phyloP scores from a whole-genome alignment of 2,888 invertebrate genomes.

The Rhorus exstirpatorius region DNA sequence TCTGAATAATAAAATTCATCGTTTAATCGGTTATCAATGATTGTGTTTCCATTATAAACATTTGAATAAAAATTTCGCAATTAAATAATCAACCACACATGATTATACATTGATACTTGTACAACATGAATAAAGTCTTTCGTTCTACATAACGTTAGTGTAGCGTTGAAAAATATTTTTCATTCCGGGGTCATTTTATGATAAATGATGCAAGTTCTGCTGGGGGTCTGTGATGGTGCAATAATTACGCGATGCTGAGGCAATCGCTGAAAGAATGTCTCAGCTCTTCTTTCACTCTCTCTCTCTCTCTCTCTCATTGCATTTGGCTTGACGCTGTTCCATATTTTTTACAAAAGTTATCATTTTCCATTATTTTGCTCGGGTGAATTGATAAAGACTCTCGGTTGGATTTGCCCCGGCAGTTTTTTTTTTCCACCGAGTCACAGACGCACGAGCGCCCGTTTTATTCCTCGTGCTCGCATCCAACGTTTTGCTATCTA shows the following conservation, averaged over 20 bases:
- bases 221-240: constrained; percentile 79
- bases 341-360: constrained; percentile 10
- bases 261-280: constrained; percentile 15
- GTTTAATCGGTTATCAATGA: neutral
- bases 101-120: constrained; percentile 6
- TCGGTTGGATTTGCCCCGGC: neutral
- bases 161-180: constrained; percentile 74
- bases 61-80: neutral
- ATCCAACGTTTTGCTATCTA: neutral
- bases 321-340: neutral
- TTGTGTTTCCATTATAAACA: neutral
- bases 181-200: constrained; percentile 72
- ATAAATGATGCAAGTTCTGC: constrained; percentile 78
- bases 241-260: constrained; percentile 57
- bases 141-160: neutral
- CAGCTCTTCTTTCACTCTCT: neutral
- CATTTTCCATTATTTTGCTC: constrained; percentile 20
- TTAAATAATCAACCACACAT: neutral
- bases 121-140: neutral
- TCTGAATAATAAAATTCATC: neutral
- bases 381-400: constrained; percentile 41
- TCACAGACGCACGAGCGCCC: constrained; percentile 4
- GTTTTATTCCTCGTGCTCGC: constrained; percentile 39
- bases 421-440: constrained; percentile 22
- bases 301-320: neutral